A percentile compares a stretch with the other conserved stretches of the same genome.
These are phyloP conservation scores for Ceyx margarethae DNA, from an alignment of 2,113 vertebrate genomes.

Conservation along the genomic window DNA sequence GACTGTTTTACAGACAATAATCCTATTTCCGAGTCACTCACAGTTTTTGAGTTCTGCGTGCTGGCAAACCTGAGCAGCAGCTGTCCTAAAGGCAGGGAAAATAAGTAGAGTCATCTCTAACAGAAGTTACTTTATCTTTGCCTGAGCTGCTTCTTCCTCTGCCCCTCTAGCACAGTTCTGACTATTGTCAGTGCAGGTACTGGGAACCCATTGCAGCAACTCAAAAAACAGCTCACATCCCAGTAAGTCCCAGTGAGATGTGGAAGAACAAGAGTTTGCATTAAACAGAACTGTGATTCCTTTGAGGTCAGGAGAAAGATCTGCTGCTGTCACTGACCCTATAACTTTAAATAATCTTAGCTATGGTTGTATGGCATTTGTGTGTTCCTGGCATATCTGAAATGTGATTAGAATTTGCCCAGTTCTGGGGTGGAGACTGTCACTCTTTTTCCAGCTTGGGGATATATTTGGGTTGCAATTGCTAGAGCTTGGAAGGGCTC, in stretches of 20 bases:
- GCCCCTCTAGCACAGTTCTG: not conserved
- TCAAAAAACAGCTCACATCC: not conserved
- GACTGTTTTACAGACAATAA: conserved; percentile 30
- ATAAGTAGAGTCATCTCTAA: not conserved
- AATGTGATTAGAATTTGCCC: not conserved
- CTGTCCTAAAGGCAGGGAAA: conserved; percentile 33
- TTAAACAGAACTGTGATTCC: not conserved
- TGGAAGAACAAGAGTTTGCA: not conserved
- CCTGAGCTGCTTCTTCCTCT: not conserved
- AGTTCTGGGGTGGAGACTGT: not conserved
- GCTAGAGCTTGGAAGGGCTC: not conserved
- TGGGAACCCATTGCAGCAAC: not conserved
- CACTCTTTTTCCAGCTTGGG: not conserved
- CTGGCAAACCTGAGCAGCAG: conserved; percentile 51
- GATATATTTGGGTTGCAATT: not conserved
- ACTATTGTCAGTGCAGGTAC: not conserved
- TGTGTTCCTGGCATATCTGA: not conserved
- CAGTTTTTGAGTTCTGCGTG: conserved; percentile 13
- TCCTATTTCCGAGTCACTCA: conserved; percentile 38
- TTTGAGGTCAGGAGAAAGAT: conserved; percentile 34
- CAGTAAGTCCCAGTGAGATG: not conserved
- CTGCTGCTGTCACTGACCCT: conserved; percentile 58
- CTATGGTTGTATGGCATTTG: not conserved
- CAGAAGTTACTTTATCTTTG: not conserved
- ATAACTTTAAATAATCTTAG: conserved; percentile 33